Evolutionary conservation across 2,888 invertebrate genomes (phyloP), one percentile per base, ranked within the genome.

Genomic region (Ditula angustiorana): DNA sequence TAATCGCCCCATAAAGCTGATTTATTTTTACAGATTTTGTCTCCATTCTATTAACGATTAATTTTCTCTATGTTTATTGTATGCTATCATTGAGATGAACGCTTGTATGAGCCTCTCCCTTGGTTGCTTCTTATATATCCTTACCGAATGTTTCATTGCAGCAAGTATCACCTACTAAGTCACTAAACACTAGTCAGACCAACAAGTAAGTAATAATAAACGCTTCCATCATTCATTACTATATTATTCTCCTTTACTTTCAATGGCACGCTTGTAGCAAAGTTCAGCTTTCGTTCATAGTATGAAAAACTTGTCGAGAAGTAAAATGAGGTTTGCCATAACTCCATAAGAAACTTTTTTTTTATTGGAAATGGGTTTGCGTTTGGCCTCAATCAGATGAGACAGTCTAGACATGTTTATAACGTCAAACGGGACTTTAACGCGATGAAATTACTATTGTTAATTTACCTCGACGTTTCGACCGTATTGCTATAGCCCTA

Each of bases 91-190:
- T 69, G 66, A 73, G 68, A 74, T 70, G 81, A 82, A 81, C 80
- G 83, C 81, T 83, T 82, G 70, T 71, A 74, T 76, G 71, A 74
- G 76, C 76, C 78, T 77, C 70, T 75, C 75, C 78, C 81, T 82
- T 75, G 81, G 79, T 83, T 82, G 89, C 89, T 89, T 81, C 72
- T 76, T 83, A 74, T 82, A 86, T 83, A 90, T 90, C 81, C 81
- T 63, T 63, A 63, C 71, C 78, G 82, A 87, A 87, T 85, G 85
- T 92, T 92, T 92, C 85, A 91, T 92, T 92, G 78, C 92, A 92
- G 92, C 92, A 87, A 87, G 82, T 92, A 74, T 92, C 92, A 88
- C 92, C 92, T 86, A 87, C 90, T 92, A 92, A 92, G 91, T 90
- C 92, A 89, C 88, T 92, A 89, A 92, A 89, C 79, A 83, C 81